phyloP scores from a whole-genome alignment of 2,888 invertebrate species.

The Eristalis intricaria region DNA sequence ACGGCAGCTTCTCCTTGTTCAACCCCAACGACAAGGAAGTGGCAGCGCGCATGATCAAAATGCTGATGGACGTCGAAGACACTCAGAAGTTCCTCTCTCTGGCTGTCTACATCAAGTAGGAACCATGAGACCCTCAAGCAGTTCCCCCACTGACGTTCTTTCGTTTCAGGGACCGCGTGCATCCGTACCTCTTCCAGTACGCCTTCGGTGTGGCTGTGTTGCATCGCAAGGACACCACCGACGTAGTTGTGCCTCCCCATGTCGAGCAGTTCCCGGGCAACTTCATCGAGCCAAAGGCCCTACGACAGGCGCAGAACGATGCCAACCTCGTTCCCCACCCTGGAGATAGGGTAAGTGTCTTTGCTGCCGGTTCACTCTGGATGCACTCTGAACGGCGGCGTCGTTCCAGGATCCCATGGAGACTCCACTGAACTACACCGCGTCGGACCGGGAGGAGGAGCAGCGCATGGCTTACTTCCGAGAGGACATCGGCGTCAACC shows the following conservation, averaged over 20 bases:
- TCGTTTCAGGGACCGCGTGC: slow-evolving; percentile 84
- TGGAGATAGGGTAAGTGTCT: slow-evolving; percentile 78
- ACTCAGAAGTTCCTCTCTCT: slow-evolving; percentile 86
- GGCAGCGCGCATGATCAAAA: slow-evolving; percentile 86
- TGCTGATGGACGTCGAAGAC: slow-evolving; percentile 84
- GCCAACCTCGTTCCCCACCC: slow-evolving; percentile 83
- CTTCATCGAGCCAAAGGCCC: slow-evolving; percentile 88
- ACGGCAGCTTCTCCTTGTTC: slow-evolving; percentile 85
- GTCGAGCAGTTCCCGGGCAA: slow-evolving; percentile 89
- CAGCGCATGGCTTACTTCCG: slow-evolving; percentile 91
- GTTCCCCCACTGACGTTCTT: neutral
- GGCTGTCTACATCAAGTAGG: slow-evolving; percentile 82
- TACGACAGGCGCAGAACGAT: slow-evolving; percentile 86
- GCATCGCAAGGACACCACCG: slow-evolving; percentile 80
- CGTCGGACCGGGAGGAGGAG: slow-evolving; percentile 86
- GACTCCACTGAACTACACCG: slow-evolving; percentile 87
- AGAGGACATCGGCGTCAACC: slow-evolving; percentile 90
- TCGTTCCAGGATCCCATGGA: slow-evolving; percentile 81
- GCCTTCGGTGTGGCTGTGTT: slow-evolving; percentile 87
- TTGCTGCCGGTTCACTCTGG: too few relatives aligned
- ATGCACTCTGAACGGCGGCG: neutral
- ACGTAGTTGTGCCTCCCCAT: slow-evolving; percentile 85
- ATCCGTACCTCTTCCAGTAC: slow-evolving; percentile 89
- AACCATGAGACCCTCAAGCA: neutral
- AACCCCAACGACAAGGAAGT: slow-evolving; percentile 86